A percentile compares a stretch with the other conserved stretches of the same genome.
phyloP scores from a whole-genome alignment of 2,113 vertebrate species.

The Cyprinodon brontotheroides region DNA sequence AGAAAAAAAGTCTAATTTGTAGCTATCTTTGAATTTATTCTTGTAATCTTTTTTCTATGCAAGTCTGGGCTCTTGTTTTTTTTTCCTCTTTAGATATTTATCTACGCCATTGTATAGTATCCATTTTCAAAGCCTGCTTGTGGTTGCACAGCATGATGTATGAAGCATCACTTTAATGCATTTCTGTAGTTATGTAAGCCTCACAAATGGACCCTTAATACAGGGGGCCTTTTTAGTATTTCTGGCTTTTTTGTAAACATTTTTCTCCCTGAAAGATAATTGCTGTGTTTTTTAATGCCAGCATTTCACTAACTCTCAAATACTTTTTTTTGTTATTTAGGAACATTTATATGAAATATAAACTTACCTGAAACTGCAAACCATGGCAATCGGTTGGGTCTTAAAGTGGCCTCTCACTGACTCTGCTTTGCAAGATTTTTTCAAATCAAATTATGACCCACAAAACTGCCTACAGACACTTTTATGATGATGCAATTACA shows the following conservation, averaged over 20 bases:
- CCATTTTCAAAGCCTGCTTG: conserved; percentile 13
- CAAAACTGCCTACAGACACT: conserved; percentile 3
- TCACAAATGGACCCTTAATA: conserved; percentile 25
- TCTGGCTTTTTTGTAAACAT: conserved; percentile 33
- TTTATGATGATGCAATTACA: background rate
- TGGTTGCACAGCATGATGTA: conserved; percentile 7
- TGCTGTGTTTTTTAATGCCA: conserved; percentile 6
- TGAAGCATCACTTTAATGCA: conserved; percentile 8
- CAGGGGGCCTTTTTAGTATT: conserved; percentile 39
- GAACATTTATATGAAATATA: conserved; percentile 16
- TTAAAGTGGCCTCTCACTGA: conserved; percentile 4
- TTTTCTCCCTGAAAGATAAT: conserved; percentile 27
- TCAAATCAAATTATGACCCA: background rate
- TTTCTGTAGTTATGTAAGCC: conserved; percentile 20
- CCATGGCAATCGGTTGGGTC: background rate
- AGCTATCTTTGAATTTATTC: background rate
- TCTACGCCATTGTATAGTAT: background rate
- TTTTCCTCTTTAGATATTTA: background rate
- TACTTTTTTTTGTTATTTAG: conserved; percentile 21
- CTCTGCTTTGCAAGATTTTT: background rate
- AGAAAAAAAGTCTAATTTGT: conserved; percentile 10
- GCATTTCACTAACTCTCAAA: conserved; percentile 13
- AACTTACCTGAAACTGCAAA: conserved; percentile 1
- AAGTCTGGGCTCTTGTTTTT: background rate
- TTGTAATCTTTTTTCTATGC: background rate